Evolutionary conservation across 2,797 vertebrate species (phyloP).

Genomic region (Erethizon dorsatum): DNA sequence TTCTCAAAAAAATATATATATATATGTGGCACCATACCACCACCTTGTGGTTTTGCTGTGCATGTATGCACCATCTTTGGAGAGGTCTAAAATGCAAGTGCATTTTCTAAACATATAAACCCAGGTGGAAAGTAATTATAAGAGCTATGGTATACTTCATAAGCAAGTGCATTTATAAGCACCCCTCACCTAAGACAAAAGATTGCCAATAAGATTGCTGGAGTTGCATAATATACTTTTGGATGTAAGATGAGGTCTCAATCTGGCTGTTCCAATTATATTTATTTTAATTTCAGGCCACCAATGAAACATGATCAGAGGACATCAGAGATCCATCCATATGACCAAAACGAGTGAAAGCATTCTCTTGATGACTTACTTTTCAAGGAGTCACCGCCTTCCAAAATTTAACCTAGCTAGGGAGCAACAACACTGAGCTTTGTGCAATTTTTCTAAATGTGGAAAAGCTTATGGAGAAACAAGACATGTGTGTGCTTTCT

Average conservation of each 20-base stretch:
- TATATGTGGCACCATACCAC: slow-evolving; percentile 89
- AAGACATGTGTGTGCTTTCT: background rate
- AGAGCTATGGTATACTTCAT: slow-evolving; percentile 76
- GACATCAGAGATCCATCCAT: background rate
- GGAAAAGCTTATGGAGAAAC: background rate
- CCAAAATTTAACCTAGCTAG: slow-evolving; percentile 1
- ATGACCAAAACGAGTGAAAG: slow-evolving; percentile 9
- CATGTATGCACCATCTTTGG: slow-evolving; percentile 3
- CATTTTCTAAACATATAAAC: slow-evolving; percentile 63
- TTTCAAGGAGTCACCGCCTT: background rate
- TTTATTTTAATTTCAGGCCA: slow-evolving; percentile 50
- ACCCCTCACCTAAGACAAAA: slow-evolving; percentile 70
- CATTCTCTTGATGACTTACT: background rate
- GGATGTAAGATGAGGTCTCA: slow-evolving; percentile 42
- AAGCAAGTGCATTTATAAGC: slow-evolving; percentile 64
- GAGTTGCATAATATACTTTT: slow-evolving; percentile 61
- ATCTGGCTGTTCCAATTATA: slow-evolving; percentile 1
- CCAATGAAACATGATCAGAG: slow-evolving; percentile 28
- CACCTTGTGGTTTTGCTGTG: slow-evolving; percentile 88
- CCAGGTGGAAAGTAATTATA: slow-evolving; percentile 68
- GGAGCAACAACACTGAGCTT: background rate
- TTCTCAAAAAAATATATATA: slow-evolving; percentile 66
- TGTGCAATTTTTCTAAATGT: background rate
- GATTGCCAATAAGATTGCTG: slow-evolving; percentile 39
- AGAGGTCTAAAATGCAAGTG: slow-evolving; percentile 48